Conservation (phyloP, 2,888 invertebrate genomes). For the Aporophyla nigra region DNA sequence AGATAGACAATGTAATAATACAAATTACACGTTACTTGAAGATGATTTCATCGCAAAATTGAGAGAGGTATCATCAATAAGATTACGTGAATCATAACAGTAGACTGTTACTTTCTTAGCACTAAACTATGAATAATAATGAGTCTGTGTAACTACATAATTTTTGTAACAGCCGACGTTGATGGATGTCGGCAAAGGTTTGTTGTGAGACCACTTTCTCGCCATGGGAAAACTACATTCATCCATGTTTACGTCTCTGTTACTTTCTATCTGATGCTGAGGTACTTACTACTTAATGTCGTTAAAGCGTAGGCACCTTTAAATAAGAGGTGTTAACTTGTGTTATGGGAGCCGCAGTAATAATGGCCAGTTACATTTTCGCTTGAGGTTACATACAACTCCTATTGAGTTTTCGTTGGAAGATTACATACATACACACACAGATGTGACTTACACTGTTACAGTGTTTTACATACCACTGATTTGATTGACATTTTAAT, state of each 20-base stretch:
- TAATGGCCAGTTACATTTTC: slow-evolving; percentile 1
- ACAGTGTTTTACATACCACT: too few species aligned
- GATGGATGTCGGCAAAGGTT: slow-evolving; percentile 70
- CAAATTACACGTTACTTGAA: slow-evolving; percentile 51
- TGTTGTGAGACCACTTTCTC: slow-evolving; percentile 82
- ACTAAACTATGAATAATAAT: slow-evolving; percentile 64
- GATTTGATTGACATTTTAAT: neutral
- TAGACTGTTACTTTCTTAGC: slow-evolving; percentile 65
- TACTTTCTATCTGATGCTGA: slow-evolving; percentile 67
- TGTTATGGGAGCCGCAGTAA: slow-evolving; percentile 7
- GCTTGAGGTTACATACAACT: slow-evolving; percentile 8
- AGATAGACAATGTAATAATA: slow-evolving; percentile 32
- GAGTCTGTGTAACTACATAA: slow-evolving; percentile 61
- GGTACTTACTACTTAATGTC: slow-evolving; percentile 29
- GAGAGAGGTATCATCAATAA: slow-evolving; percentile 54
- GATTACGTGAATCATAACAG: slow-evolving; percentile 65
- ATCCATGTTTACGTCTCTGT: slow-evolving; percentile 74
- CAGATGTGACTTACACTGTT: too few species aligned
- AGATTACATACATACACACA: neutral
- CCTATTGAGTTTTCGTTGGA: neutral
- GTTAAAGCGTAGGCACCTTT: slow-evolving; percentile 29
- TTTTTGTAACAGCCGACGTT: slow-evolving; percentile 69
- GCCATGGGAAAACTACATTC: slow-evolving; percentile 85
- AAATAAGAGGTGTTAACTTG: slow-evolving; percentile 36
- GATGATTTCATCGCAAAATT: slow-evolving; percentile 56